Evolutionary conservation across 2,888 invertebrate species (phyloP).

Genomic region (Epistrophe eligans): DNA sequence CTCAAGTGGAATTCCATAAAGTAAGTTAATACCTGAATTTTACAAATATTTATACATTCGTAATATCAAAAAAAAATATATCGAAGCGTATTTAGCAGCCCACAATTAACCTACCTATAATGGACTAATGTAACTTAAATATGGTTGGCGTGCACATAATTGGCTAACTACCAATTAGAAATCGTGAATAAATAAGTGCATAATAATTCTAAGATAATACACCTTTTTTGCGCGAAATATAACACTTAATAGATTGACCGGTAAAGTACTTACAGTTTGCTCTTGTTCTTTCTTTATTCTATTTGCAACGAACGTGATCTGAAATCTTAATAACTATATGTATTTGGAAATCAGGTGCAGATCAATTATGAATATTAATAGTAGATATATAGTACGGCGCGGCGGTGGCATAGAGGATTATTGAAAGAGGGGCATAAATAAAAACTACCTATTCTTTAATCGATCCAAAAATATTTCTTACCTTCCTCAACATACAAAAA

Average conservation of each 20-base stretch:
- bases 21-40: conserved; percentile 83
- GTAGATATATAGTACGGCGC: not conserved
- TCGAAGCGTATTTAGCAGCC: conserved; percentile 13
- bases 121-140: not conserved
- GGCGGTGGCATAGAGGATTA: not conserved
- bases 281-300: conserved; percentile 5
- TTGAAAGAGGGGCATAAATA: not conserved
- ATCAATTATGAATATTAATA: not conserved
- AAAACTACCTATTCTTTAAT: not conserved
- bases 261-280: not conserved
- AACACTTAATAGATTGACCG: not conserved
- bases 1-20: conserved; percentile 92
- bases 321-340: not conserved
- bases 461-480: not conserved
- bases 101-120: not conserved
- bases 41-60: too few relatives aligned
- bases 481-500: not conserved
- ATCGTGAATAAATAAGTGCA: conserved; percentile 7
- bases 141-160: not conserved
- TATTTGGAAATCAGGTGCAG: not conserved
- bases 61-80: not conserved
- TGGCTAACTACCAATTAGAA: conserved; percentile 7
- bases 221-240: conserved; percentile 1
- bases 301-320: not conserved
- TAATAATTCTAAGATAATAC: not conserved